Conservation (phyloP, 1,140 invertebrate species). For the Lepidurus arcticus region DNA sequence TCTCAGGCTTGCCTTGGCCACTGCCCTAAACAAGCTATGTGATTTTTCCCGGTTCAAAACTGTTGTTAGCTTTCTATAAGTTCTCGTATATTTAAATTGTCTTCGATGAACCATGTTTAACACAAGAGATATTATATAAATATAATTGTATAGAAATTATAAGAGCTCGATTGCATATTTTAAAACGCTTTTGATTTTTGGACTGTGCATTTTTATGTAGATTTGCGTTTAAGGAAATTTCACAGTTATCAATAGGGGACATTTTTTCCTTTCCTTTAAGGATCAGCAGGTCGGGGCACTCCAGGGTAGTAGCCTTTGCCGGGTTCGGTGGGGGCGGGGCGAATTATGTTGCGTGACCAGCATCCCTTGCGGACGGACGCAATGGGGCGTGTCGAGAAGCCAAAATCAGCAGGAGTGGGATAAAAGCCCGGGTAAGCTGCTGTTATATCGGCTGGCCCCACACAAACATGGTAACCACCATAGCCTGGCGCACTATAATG, state of each 20-base stretch:
- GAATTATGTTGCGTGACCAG: constrained; percentile 13
- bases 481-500: constrained; percentile 24
- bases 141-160: too few relatives aligned
- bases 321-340: neutral
- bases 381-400: constrained; percentile 26
- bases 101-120: too few relatives aligned
- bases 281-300: constrained; percentile 3
- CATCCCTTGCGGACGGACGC: constrained; percentile 27
- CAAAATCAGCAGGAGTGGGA: constrained; percentile 23
- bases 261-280: neutral
- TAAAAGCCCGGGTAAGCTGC: constrained; percentile 31
- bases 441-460: constrained; percentile 26
- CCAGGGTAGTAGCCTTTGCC: neutral
- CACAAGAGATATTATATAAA: too few relatives aligned
- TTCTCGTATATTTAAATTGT: neutral
- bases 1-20: constrained; percentile 80
- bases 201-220: neutral
- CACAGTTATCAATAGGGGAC: neutral
- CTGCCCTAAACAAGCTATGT: constrained; percentile 53
- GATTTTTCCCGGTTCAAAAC: neutral
- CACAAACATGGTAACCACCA: constrained; percentile 30
- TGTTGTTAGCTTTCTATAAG: neutral
- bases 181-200: too few relatives aligned
- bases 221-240: neutral
- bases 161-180: too few relatives aligned